Evolutionary conservation across 2,888 invertebrate species (phyloP), one percentile per base, ranked within the genome.

Genomic region (Hyposoter didymator): DNA sequence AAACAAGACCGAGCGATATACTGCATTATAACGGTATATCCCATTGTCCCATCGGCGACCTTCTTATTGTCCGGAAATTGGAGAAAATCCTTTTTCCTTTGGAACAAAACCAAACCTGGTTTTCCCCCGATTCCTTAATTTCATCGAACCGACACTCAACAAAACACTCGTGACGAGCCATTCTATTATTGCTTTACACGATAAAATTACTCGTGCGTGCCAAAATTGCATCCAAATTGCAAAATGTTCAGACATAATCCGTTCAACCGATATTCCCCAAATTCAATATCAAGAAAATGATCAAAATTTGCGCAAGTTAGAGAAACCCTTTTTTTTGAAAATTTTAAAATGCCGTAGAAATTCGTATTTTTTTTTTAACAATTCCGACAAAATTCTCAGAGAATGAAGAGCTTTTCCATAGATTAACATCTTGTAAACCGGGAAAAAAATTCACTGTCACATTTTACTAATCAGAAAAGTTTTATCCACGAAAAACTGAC

Each of bases 51-150:
- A 5, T 12, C 45, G 14, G 10, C 47, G 70, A 67, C 82, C 70
- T 67, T 62, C 28, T 80, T 67, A 83, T 80, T 85, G 76, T 80
- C 19, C 47, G 28, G 66, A 80, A 85, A 85, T 85, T 76, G 76
- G 78, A 72, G 75, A 80, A 88, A 89, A 87, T 86, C 88, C 87
- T 87, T 89, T 88, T 84, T 74, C 64, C 43, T n/a, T 52, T 74
- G 32, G 69, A 82, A 78, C 39, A 49, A 72, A 72, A 7, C 55
- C 52, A 10, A 17, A 28, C 19, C 72, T 79, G 87, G 84, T 87
- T 88, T 89, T 84, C 79, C 87, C 84, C 43, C 22, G 73, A 49
- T 43, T 47, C 62, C 78, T 87, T 78, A 70, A 80, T 87, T 87
- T 83, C 87, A 87, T 88, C 81, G 75, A 87, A 87, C 67, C 59